Conservation (phyloP, 2,888 invertebrate genomes). For the Synergus umbraculus region DNA sequence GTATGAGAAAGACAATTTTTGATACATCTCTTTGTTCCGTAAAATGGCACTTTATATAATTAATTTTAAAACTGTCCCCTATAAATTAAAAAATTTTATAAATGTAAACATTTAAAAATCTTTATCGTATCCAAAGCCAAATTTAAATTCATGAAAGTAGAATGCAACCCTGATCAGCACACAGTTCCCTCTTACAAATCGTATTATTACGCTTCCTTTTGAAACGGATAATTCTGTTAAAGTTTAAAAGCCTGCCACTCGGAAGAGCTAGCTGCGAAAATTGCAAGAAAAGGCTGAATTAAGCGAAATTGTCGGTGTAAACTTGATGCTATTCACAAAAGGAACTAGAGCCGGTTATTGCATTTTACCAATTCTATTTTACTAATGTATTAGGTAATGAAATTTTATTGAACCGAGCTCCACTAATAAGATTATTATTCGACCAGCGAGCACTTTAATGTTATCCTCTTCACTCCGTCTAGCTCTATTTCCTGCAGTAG, state of each 20-base stretch:
- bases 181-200: background rate
- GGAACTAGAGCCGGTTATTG: slow-evolving; percentile 25
- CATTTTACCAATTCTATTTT: slow-evolving; percentile 53
- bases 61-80: no score
- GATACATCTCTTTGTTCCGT: no score
- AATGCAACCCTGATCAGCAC: background rate
- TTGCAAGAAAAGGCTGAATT: slow-evolving; percentile 17
- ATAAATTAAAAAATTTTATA: no score
- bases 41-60: no score
- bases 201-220: slow-evolving; percentile 5
- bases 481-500: background rate
- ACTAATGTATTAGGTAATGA: slow-evolving; percentile 52
- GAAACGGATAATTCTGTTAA: slow-evolving; percentile 26
- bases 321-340: slow-evolving; percentile 16
- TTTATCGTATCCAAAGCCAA: background rate
- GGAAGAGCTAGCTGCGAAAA: background rate
- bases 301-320: slow-evolving; percentile 20
- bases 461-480: slow-evolving; percentile 1
- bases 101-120: background rate
- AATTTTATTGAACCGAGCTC: slow-evolving; percentile 50
- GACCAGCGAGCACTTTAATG: slow-evolving; percentile 7
- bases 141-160: background rate
- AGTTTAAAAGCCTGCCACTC: slow-evolving; percentile 19
- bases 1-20: no score
- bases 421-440: slow-evolving; percentile 55